A percentile compares a stretch with the other conserved stretches of the same genome.
Evolutionary conservation across 2,797 vertebrate species (phyloP).

Genomic region (Triplophysa bombifrons): DNA sequence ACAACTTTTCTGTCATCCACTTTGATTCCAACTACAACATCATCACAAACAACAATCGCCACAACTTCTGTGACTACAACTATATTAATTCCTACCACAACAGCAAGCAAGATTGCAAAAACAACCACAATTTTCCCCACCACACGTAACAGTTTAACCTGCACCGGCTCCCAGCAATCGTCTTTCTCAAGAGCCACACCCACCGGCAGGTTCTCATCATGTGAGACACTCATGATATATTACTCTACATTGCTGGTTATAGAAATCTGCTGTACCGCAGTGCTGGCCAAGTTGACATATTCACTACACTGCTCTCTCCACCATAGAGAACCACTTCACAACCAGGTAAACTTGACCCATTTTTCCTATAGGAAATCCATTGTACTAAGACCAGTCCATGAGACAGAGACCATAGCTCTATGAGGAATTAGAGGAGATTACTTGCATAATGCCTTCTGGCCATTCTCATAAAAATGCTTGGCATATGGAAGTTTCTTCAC

Average conservation of each 20-base stretch:
- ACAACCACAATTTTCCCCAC: constrained; percentile 14
- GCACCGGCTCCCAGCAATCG: constrained; percentile 34
- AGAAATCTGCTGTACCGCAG: constrained; percentile 67
- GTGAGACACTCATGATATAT: constrained; percentile 62
- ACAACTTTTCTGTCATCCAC: not conserved
- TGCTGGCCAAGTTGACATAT: constrained; percentile 65
- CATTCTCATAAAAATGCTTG: not conserved
- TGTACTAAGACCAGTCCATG: constrained; percentile 62
- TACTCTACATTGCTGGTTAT: constrained; percentile 67
- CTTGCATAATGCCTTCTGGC: not conserved
- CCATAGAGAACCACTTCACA: constrained; percentile 52
- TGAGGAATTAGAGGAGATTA: constrained; percentile 7
- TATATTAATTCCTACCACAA: constrained; percentile 14
- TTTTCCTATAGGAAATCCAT: constrained; percentile 73
- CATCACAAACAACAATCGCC: fast-evolving
- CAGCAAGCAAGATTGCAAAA: constrained; percentile 10
- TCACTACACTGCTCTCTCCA: constrained; percentile 69
- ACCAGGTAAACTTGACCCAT: constrained; percentile 68
- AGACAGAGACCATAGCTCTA: constrained; percentile 62
- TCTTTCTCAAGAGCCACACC: not conserved
- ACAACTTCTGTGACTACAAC: constrained; percentile 7
- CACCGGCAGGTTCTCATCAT: constrained; percentile 52
- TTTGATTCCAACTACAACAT: not conserved
- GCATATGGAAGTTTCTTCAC: not conserved
- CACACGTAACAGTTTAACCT: constrained; percentile 52